These are phyloP conservation scores for Wasmannia auropunctata DNA, from an alignment of 1,140 invertebrate genomes.

Conservation along the genomic window DNA sequence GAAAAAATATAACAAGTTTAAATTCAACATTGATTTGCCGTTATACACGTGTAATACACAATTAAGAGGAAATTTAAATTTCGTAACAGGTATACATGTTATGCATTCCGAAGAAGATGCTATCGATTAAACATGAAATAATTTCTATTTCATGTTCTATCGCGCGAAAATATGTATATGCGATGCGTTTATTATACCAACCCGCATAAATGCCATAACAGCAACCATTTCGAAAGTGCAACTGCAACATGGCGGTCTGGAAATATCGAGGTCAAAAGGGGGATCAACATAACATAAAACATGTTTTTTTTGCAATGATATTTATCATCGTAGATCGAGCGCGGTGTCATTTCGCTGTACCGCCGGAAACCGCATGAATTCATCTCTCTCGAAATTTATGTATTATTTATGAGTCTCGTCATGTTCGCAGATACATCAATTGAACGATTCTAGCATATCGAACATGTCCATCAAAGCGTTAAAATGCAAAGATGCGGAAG, in stretches of 20 bases:
- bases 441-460: neutral
- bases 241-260: slow-evolving; percentile 45
- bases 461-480: neutral
- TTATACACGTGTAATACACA: neutral
- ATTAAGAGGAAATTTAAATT: slow-evolving; percentile 12
- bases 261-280: slow-evolving; percentile 26
- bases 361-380: slow-evolving; percentile 18
- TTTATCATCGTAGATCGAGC: slow-evolving; percentile 3
- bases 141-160: neutral
- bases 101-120: neutral
- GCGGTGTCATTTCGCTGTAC: neutral
- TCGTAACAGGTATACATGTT: neutral
- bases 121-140: neutral
- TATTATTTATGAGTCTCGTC: slow-evolving; percentile 42
- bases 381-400: slow-evolving; percentile 1
- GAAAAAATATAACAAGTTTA: neutral
- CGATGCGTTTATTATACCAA: neutral
- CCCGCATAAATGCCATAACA: slow-evolving; percentile 10
- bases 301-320: neutral
- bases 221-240: slow-evolving; percentile 39
- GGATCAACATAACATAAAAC: slow-evolving; percentile 35
- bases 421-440: neutral
- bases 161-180: neutral
- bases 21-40: neutral
- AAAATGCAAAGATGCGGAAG: neutral